Percentiles rank a stretch among this genome's conserved stretches.
Evolutionary conservation across 2,797 vertebrate species (phyloP).

Genomic region (Delichon dasypus): DNA sequence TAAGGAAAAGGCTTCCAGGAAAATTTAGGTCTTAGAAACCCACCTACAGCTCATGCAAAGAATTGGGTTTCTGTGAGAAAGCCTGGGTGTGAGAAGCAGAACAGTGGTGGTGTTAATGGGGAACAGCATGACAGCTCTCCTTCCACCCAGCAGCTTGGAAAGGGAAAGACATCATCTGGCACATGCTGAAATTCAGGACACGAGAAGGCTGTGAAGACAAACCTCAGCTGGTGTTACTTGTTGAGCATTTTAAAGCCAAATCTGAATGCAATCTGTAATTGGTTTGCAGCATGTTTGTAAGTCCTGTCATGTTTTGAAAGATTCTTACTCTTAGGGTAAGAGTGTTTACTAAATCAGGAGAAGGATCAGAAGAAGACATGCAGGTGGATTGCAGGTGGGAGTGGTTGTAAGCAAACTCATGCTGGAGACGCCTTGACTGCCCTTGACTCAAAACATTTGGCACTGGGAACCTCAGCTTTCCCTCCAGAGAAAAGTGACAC

Average conservation of each 20-base stretch:
- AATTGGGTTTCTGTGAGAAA: not conserved
- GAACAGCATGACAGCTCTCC: not conserved
- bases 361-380: not conserved
- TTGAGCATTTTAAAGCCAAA: not conserved
- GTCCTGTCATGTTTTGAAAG: not conserved
- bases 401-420: not conserved
- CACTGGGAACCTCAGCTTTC: not conserved
- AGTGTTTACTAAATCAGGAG: not conserved
- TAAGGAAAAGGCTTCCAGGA: not conserved
- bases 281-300: not conserved
- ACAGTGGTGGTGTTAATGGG: not conserved
- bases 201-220: not conserved
- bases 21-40: not conserved
- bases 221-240: slow-evolving; percentile 21
- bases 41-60: not conserved
- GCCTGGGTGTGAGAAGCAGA: not conserved
- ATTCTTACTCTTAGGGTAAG: not conserved
- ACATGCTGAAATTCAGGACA: not conserved
- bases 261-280: not conserved
- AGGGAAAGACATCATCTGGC: slow-evolving; percentile 4
- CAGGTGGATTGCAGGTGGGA: not conserved
- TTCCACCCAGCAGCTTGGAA: not conserved
- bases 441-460: not conserved
- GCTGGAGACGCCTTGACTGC: not conserved
- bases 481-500: not conserved